Evolutionary conservation across 2,888 invertebrate species (phyloP).

Genomic region (Tipula unca): DNA sequence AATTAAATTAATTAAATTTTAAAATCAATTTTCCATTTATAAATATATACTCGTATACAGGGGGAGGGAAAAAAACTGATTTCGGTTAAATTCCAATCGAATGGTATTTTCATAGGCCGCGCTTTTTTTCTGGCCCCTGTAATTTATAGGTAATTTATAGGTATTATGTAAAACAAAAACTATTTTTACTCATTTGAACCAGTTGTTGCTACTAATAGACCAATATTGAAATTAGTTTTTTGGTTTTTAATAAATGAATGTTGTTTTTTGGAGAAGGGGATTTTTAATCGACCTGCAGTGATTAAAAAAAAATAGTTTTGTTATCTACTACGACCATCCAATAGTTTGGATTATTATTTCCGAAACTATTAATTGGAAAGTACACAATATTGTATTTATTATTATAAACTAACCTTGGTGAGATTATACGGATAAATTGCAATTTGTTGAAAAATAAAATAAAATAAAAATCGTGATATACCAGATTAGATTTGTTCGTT

Average conservation of each 20-base stretch:
- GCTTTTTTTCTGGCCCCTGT: no score
- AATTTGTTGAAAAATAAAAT: background rate
- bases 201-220: background rate
- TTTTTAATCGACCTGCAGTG: background rate
- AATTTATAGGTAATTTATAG: no score
- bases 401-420: background rate
- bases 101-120: no score
- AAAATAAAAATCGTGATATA: background rate
- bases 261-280: background rate
- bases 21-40: background rate
- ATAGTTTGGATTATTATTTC: no score
- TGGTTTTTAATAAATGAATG: background rate
- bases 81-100: no score
- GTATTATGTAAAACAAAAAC: background rate
- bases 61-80: no score
- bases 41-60: no score
- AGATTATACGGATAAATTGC: background rate
- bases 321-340: no score
- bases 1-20: constrained; percentile 3
- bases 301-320: background rate
- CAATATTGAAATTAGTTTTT: background rate
- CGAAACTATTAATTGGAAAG: no score
- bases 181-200: background rate
- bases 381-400: background rate
- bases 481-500: background rate